phyloP scores from a whole-genome alignment of 2,888 invertebrate species.

The Antitype chi region DNA sequence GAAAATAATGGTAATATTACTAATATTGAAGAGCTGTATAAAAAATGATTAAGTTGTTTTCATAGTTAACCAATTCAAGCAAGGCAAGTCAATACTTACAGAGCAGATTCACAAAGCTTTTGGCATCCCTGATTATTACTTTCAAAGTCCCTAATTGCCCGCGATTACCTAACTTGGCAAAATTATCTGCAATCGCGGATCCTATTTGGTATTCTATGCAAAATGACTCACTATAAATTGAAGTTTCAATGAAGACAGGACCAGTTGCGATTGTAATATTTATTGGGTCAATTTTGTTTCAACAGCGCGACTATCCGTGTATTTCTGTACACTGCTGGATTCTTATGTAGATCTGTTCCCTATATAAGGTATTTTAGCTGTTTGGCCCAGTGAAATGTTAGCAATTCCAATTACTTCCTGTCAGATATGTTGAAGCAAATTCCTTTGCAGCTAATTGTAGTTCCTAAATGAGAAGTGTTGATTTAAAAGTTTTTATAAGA shows the following conservation, averaged over 20 bases:
- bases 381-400: constrained; percentile 39
- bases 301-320: constrained; percentile 52
- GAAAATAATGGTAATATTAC: background rate
- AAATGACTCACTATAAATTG: constrained; percentile 56
- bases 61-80: background rate
- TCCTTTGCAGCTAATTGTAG: constrained; percentile 44
- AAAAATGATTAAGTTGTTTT: background rate
- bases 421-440: constrained; percentile 37
- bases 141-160: constrained; percentile 38
- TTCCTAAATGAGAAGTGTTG: constrained; percentile 49
- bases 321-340: constrained; percentile 35
- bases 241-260: constrained; percentile 53
- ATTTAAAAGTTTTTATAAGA: constrained; percentile 34
- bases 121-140: constrained; percentile 7
- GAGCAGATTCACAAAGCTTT: background rate
- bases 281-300: constrained; percentile 56
- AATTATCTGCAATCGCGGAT: constrained; percentile 53
- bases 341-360: constrained; percentile 52
- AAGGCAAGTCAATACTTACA: background rate
- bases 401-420: constrained; percentile 45
- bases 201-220: constrained; percentile 55
- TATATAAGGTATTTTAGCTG: constrained; percentile 53
- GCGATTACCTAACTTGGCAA: constrained; percentile 29
- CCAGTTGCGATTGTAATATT: constrained; percentile 57
- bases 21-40: background rate